Percentiles rank a stretch among this genome's conserved stretches.
phyloP scores from a whole-genome alignment of 2,797 vertebrate species.

The Lycodopsis pacificus region DNA sequence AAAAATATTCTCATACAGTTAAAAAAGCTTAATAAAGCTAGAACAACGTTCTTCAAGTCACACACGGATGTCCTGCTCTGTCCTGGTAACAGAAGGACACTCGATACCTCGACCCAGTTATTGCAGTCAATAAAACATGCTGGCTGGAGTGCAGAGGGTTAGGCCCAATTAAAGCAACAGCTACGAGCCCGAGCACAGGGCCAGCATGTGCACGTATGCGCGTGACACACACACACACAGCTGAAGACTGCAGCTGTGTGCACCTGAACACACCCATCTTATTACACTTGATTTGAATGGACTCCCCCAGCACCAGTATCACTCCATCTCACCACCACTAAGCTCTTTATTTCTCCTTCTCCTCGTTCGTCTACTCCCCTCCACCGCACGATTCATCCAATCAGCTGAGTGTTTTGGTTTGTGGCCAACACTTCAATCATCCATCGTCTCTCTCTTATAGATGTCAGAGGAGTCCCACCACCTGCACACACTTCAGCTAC shows the following conservation, averaged over 20 bases:
- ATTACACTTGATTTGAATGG: constrained; percentile 23
- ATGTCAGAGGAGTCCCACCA: constrained; percentile 27
- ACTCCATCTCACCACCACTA: background rate
- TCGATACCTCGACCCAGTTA: constrained; percentile 59
- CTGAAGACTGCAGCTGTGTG: constrained; percentile 18
- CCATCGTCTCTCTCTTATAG: constrained; percentile 33
- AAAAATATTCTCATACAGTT: background rate
- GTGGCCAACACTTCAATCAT: constrained; percentile 44
- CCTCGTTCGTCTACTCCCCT: background rate
- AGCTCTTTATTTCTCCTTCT: constrained; percentile 15
- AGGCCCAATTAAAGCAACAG: constrained; percentile 46
- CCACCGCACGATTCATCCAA: constrained; percentile 49
- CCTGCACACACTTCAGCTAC: constrained; percentile 30
- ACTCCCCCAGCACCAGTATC: constrained; percentile 1
- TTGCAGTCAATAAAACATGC: constrained; percentile 70
- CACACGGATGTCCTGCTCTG: constrained; percentile 21
- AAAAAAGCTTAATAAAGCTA: constrained; percentile 14
- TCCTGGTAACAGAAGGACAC: constrained; percentile 54
- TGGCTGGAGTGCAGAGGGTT: constrained; percentile 52
- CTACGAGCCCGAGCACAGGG: constrained; percentile 6
- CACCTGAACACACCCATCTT: constrained; percentile 25
- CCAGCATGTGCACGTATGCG: background rate
- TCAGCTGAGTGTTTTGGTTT: constrained; percentile 70
- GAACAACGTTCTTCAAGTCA: constrained; percentile 17
- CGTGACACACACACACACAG: constrained; percentile 10